Conservation (phyloP, 2,113 vertebrate species). For the Takifugu flavidus region DNA sequence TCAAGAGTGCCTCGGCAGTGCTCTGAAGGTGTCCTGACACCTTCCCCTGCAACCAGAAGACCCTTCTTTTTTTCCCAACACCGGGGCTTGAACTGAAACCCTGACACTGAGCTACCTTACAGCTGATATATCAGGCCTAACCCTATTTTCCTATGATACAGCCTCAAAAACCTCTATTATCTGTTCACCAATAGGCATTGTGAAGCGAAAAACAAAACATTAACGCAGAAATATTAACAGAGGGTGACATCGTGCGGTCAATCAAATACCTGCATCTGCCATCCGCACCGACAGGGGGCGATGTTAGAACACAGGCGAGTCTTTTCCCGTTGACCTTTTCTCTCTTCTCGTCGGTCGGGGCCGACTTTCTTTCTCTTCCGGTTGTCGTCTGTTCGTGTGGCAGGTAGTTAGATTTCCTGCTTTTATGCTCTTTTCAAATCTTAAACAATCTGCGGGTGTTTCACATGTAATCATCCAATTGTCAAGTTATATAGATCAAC, state of each 20-base stretch:
- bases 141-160: too few relatives aligned
- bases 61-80: too few relatives aligned
- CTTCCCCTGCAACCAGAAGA: too few relatives aligned
- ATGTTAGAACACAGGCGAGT: not conserved
- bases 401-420: conserved; percentile 52
- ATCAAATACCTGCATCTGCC: not conserved
- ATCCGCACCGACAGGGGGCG: conserved; percentile 14
- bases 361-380: conserved; percentile 67
- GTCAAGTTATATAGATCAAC: not conserved
- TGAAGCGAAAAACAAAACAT: too few relatives aligned
- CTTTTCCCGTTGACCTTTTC: not conserved
- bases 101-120: too few relatives aligned
- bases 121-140: too few relatives aligned
- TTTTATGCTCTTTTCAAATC: conserved; percentile 36
- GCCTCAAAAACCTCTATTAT: too few relatives aligned
- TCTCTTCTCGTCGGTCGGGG: conserved; percentile 20
- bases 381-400: conserved; percentile 65
- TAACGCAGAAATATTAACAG: not conserved
- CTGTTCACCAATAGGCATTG: too few relatives aligned
- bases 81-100: too few relatives aligned
- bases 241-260: conserved; percentile 46
- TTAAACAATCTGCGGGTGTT: conserved; percentile 47
- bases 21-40: too few relatives aligned
- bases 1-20: too few relatives aligned
- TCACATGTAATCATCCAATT: not conserved